Evolutionary conservation across 1,140 invertebrate genomes (phyloP).

Genomic region (Zaprionus ghesquierei): DNA sequence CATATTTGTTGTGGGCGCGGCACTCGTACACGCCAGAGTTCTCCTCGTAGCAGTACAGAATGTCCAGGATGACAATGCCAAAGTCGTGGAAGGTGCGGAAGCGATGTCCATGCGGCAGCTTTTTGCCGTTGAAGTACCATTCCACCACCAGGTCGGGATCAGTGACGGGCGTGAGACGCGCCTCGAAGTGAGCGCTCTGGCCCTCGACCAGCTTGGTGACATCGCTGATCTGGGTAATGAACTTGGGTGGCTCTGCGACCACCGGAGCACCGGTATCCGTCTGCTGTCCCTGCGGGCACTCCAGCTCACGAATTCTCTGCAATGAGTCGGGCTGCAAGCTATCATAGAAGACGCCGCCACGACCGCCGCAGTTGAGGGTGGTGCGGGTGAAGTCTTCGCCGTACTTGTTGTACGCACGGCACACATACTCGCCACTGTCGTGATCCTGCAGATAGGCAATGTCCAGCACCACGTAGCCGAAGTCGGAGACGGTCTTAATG

Average conservation of each 20-base stretch:
- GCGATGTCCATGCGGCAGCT: conserved; percentile 94
- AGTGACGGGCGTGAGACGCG: conserved; percentile 92
- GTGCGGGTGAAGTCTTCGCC: conserved; percentile 94
- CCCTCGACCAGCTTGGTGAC: conserved; percentile 93
- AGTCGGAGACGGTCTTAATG: conserved; percentile 97
- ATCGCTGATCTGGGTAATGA: conserved; percentile 93
- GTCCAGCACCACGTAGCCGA: conserved; percentile 97
- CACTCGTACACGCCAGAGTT: conserved; percentile 97
- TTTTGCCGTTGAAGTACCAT: conserved; percentile 97
- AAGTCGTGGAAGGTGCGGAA: conserved; percentile 99
- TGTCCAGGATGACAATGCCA: conserved; percentile 97
- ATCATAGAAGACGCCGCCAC: conserved; percentile 95
- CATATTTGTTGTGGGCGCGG: conserved; percentile 94
- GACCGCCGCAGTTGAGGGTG: conserved; percentile 91
- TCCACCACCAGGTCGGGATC: conserved; percentile 97
- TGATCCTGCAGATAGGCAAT: conserved; percentile 96
- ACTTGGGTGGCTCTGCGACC: conserved; percentile 92
- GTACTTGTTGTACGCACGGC: conserved; percentile 93
- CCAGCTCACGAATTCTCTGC: conserved; percentile 94
- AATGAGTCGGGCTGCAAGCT: conserved; percentile 97
- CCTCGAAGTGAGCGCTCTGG: conserved; percentile 97
- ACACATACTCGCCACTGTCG: conserved; percentile 96
- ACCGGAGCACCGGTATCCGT: conserved; percentile 86
- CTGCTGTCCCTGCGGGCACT: conserved; percentile 86
- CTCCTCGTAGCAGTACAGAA: conserved; percentile 98